Evolutionary conservation across 2,888 invertebrate species (phyloP).

Genomic region (Drosophila meridiana): DNA sequence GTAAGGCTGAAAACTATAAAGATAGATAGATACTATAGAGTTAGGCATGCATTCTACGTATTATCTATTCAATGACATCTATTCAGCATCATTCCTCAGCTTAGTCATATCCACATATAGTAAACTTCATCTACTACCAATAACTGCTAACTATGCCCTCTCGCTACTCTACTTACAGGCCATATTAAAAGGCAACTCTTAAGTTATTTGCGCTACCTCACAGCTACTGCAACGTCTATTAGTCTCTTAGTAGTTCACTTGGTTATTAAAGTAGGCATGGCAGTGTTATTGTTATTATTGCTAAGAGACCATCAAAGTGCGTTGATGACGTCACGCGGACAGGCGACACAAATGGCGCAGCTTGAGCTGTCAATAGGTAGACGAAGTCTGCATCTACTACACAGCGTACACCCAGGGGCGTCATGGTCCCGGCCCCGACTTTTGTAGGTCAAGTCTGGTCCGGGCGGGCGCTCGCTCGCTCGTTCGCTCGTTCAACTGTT

Average conservation of each 20-base stretch:
- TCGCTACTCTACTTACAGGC: no score
- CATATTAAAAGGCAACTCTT: neutral
- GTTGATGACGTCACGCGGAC: conserved; percentile 43
- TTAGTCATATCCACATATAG: neutral
- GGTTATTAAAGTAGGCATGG: conserved; percentile 11
- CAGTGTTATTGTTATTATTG: conserved; percentile 26
- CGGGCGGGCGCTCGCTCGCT: conserved; percentile 25
- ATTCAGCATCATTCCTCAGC: neutral
- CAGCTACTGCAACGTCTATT: conserved; percentile 5
- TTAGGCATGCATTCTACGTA: no score
- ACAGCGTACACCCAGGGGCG: conserved; percentile 51
- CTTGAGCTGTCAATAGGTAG: conserved; percentile 49
- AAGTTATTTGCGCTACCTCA: conserved; percentile 6
- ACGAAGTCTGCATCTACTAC: conserved; percentile 17
- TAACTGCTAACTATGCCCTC: neutral
- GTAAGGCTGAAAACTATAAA: neutral
- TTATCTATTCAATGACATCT: neutral
- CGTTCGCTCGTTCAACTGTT: conserved; percentile 1
- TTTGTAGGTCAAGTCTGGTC: conserved; percentile 79
- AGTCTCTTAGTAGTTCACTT: neutral
- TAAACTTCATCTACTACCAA: neutral
- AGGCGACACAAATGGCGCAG: conserved; percentile 40
- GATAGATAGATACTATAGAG: no score
- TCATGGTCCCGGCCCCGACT: conserved; percentile 49
- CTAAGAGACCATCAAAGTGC: conserved; percentile 18